Evolutionary conservation across 2,797 vertebrate species (phyloP), one percentile per base, ranked within the genome.

Genomic region (Manis javanica): DNA sequence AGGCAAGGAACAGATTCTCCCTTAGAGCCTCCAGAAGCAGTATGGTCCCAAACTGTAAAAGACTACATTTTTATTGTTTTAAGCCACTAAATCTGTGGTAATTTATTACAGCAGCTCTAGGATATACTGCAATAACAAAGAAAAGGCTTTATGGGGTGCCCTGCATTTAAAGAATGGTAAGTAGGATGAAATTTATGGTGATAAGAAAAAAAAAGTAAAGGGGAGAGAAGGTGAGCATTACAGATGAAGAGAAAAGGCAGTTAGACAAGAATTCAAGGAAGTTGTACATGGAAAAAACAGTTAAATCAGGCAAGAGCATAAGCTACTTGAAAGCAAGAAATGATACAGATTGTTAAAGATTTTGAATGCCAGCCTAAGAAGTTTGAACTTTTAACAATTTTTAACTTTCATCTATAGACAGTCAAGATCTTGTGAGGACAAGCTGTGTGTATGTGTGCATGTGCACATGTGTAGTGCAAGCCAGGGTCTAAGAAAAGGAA

Each of bases 301-400:
- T 61, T 91, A 31, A 81, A 59, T 87, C 59, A 78, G 4, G 42
- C 29, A 95, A 68, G 13, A 51, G 5, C 15, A 37, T 46, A 57
- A 61, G 29, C 51, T 74, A 66, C 29, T 63, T 66, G 11, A 69
- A 91, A 77, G 21, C 53, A 91, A 91, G 26, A 37, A 72, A 74
- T 24, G 3, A 83, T 66, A 46, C 6, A 39, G 34, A 83, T 37
- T 81, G 26, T 46, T 94, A 23, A 85, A 82, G 18, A 78, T 79
- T 29, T 11, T 91, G 57, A 96, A 89, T 77, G 34, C 21, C 84
- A 88, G 34, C 16, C 31, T 91, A 55, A 92, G 59, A 75, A 66
- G 23, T 84, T 31, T 49, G 11, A 88, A 57, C 69, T 61, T 39
- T 26, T 81, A 39, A 87, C n/a, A 75, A 49, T 11, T 84, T 49